Evolutionary conservation across 2,797 vertebrate genomes (phyloP), one percentile per base, ranked within the genome.

Genomic region (Xerus rutilus): DNA sequence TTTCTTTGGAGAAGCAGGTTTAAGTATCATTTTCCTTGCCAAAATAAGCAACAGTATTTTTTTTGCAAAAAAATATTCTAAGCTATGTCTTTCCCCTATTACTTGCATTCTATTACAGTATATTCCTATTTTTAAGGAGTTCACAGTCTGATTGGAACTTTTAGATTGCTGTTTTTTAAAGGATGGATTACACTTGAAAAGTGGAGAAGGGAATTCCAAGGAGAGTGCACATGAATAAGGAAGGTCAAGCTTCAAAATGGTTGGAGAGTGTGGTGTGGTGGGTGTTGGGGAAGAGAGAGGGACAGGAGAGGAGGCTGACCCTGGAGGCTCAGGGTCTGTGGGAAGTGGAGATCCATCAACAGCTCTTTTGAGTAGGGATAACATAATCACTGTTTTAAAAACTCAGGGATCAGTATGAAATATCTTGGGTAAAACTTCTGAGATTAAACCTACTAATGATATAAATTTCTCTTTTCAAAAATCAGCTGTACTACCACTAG

Each of bases 381-480:
- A 82, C 77, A 92, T 72, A 72, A 64, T 76, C 62, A 65, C 20
- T 81, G 57, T 91, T 70, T 84, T 39, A 73, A 86, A 69, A 95
- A 78, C 35, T 57, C 32, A 21, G 47, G 57, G 54, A 69, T 20
- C 17, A 20, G 30, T 70, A 20, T 65, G 32, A 73, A 89, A 73
- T 21, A 89, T 23, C 84, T 49, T 73, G 70, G 89, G 76, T 20
- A 77, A 81, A 97, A 77, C 6, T 47, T 91, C 78, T 25, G 32
- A 72, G 74, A 69, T 81, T 72, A 73, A 93, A 79, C 62, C 86
- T 87, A 91, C 70, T 18, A 86, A 57, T 25, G 70, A 78, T 57
- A 69, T 59, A 47, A 96, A 94, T 93, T 92, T 30, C 67, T 95
- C 70, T 84, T 83, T 84, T 81, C 57, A 91, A 82, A 96, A 86